Evolutionary conservation across 2,113 vertebrate species (phyloP).

Genomic region (Dascyllus trimaculatus): DNA sequence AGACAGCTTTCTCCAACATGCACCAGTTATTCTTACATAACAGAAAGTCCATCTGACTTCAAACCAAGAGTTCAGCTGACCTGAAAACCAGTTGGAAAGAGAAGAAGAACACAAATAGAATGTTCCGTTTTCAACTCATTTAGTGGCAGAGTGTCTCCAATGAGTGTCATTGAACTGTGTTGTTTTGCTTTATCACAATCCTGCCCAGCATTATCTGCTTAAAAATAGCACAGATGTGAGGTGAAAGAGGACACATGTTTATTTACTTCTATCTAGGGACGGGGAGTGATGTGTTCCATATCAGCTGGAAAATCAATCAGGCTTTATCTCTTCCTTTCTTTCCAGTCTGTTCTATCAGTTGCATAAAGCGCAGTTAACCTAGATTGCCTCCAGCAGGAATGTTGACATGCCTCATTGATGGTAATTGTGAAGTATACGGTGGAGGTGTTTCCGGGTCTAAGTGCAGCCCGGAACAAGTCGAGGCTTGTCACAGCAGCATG

Average conservation of each 20-base stretch:
- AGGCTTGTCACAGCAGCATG: constrained; percentile 45
- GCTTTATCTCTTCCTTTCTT: background rate
- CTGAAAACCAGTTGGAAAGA: background rate
- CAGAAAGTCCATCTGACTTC: background rate
- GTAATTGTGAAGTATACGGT: constrained; percentile 34
- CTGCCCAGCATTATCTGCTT: constrained; percentile 22
- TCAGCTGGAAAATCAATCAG: constrained; percentile 27
- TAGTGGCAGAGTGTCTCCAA: background rate
- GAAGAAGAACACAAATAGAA: background rate
- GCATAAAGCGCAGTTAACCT: constrained; percentile 5
- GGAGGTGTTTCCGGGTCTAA: constrained; percentile 32
- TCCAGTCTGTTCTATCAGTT: background rate
- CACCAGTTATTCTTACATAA: constrained; percentile 3
- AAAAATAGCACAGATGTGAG: constrained; percentile 20
- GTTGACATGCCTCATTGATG: background rate
- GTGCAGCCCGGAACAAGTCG: constrained; percentile 27
- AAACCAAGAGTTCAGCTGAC: background rate
- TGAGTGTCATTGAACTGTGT: constrained; percentile 18
- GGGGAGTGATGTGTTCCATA: background rate
- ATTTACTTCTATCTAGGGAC: constrained; percentile 30
- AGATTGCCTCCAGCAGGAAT: constrained; percentile 13
- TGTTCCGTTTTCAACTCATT: background rate
- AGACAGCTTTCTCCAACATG: background rate
- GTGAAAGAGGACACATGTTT: constrained; percentile 16
- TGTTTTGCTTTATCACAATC: constrained; percentile 29